Conservation (phyloP, 2,113 vertebrate species). For the Hemiscyllium ocellatum region DNA sequence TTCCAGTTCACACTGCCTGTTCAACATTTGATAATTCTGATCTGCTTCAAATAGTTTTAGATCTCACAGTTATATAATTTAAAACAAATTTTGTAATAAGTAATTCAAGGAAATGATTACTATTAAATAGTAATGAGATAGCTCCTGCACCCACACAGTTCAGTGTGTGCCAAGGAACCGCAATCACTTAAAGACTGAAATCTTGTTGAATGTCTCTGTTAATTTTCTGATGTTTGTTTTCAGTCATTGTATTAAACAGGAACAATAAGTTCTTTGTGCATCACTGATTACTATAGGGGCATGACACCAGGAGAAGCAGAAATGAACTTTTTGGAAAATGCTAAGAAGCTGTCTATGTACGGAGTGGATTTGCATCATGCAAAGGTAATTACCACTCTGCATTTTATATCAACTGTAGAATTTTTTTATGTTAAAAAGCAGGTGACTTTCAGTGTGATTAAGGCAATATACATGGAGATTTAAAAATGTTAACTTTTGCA, state of each 20-base stretch:
- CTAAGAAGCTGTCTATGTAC: conserved; percentile 98
- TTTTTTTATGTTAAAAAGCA: not conserved
- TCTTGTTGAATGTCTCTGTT: not conserved
- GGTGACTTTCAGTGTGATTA: not conserved
- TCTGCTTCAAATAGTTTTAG: not conserved
- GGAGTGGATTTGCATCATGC: conserved; percentile 95
- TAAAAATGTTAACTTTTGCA: not conserved
- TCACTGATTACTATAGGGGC: conserved; percentile 61
- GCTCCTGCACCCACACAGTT: not conserved
- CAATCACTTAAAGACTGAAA: not conserved
- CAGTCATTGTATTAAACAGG: conserved; percentile 17
- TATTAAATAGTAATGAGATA: not conserved
- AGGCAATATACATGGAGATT: not conserved
- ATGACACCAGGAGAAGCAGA: conserved; percentile 96
- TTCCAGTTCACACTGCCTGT: not conserved
- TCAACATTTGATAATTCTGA: not conserved
- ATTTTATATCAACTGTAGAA: not conserved
- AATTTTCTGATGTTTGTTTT: conserved; percentile 14
- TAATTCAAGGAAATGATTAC: not conserved
- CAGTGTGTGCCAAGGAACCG: not conserved
- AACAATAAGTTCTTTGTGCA: not conserved
- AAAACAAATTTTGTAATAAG: not conserved
- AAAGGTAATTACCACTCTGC: conserved; percentile 65
- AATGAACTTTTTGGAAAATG: conserved; percentile 95
- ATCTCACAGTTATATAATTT: not conserved